Evolutionary conservation across 2,888 invertebrate genomes (phyloP), one percentile per base, ranked within the genome.

Genomic region (Tenodera sinensis): DNA sequence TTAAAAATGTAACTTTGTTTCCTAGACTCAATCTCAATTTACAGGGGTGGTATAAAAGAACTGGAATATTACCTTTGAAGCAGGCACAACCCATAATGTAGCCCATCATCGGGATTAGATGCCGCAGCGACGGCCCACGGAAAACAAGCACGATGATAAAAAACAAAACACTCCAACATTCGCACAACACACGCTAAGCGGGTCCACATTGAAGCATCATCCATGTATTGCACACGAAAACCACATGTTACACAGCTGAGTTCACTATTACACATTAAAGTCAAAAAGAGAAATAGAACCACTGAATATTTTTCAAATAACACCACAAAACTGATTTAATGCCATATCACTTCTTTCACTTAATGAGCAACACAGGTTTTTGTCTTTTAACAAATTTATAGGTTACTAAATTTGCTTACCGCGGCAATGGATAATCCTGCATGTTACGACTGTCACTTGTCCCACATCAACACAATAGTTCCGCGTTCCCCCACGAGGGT

Each of bases 41-140:
- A 34, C 34, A 34, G 4, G 34, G 34, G 1, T 34, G 34, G 30
- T 30, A 30, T 30, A 30, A 30, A 30, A 30, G 30, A 30, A 30
- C 30, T 30, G 7, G 7, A 34, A 34, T 1, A 42, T 94, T 95
- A 97, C 97, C 97, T 97, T 97, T 97, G 94, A 97, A 96, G 95
- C 97, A 97, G 94, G 97, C 97, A 95, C 97, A 97, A 94, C 97
- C 97, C 97, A 97, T 97, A 95, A 97, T 97, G 96, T 97, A 97
- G 94, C 97, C 97, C 97, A 97, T 97, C 97, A 97, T 97, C 95
- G 95, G 95, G 92, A 92, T 91, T 87, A 34, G 54, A 20, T 71
- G 54, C 54, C 54, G 54, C 20, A 20, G 54, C 54, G 54, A 71
- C 54, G 54, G 54, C 25, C 54, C 54, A 71, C 54, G 54, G 20